phyloP scores from a whole-genome alignment of 2,113 vertebrate species.

The Morphnarchus princeps region DNA sequence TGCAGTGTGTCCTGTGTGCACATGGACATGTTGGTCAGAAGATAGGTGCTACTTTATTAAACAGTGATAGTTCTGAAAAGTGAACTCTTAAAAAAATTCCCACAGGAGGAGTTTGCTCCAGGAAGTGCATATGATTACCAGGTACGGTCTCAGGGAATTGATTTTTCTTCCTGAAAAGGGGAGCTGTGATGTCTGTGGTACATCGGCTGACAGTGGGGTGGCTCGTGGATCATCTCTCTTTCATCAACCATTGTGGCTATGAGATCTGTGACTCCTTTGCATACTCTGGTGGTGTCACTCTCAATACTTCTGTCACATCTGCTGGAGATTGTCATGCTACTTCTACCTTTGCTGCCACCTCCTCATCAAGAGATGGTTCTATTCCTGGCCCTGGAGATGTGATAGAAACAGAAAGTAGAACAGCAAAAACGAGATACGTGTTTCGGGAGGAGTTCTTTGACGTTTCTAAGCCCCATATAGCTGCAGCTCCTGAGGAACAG shows the following conservation, averaged over 20 bases:
- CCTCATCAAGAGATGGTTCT: not conserved
- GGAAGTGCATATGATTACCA: not conserved
- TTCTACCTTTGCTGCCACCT: not conserved
- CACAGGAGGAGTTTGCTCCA: not conserved
- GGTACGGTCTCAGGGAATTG: not conserved
- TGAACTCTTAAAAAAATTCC: not conserved
- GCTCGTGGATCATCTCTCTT: slow-evolving; percentile 81
- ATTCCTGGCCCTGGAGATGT: not conserved
- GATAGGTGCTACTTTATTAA: not conserved
- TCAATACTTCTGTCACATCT: not conserved
- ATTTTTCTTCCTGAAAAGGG: not conserved
- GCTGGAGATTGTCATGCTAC: not conserved
- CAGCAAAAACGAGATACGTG: not conserved
- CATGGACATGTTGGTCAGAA: not conserved
- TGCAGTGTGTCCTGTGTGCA: accelerated
- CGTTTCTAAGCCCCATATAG: slow-evolving; percentile 63
- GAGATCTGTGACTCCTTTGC: not conserved
- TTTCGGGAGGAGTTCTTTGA: slow-evolving; percentile 74
- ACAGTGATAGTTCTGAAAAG: not conserved
- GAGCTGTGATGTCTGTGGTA: slow-evolving; percentile 75
- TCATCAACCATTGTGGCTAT: slow-evolving; percentile 76
- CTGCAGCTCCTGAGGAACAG: not conserved
- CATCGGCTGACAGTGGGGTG: slow-evolving; percentile 67
- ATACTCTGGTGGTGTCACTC: not conserved
- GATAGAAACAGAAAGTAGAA: not conserved